Conservation (phyloP, 2,888 invertebrate species). For the Smittia sp. region DNA sequence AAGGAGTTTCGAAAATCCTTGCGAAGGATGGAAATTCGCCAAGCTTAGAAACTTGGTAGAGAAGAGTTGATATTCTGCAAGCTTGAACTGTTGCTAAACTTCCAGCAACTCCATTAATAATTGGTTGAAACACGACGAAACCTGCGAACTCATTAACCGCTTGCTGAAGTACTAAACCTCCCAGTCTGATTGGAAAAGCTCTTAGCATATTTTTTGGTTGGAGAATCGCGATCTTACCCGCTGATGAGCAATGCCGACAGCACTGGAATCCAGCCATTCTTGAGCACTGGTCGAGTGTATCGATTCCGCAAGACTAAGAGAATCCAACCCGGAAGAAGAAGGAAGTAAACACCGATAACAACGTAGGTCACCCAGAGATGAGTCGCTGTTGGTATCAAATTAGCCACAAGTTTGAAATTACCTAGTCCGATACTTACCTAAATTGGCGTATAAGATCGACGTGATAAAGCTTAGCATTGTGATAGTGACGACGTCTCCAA, state of each 20-base stretch:
- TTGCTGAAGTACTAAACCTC: constrained; percentile 83
- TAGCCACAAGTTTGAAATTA: too few species aligned
- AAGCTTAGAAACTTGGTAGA: constrained; percentile 79
- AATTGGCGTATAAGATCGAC: constrained; percentile 67
- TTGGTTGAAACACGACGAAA: constrained; percentile 83
- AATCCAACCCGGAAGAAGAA: constrained; percentile 82
- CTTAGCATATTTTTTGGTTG: not conserved
- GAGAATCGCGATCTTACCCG: constrained; percentile 76
- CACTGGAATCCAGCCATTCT: constrained; percentile 92
- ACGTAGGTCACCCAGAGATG: constrained; percentile 75
- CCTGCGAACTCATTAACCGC: constrained; percentile 72
- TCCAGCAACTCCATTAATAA: constrained; percentile 88
- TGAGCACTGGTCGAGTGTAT: constrained; percentile 82
- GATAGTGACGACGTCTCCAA: constrained; percentile 92
- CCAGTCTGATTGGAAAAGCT: constrained; percentile 59
- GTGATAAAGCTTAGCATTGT: constrained; percentile 80
- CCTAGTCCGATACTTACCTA: constrained; percentile 68
- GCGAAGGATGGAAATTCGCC: constrained; percentile 73
- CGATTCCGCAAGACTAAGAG: constrained; percentile 78
- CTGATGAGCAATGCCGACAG: constrained; percentile 92
- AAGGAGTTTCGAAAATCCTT: constrained; percentile 72
- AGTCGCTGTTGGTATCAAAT: constrained; percentile 58
- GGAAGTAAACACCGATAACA: constrained; percentile 67
- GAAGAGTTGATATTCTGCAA: constrained; percentile 79
- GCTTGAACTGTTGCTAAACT: constrained; percentile 90